Evolutionary conservation across 2,888 invertebrate species (phyloP).

Genomic region (Theristus sp.): DNA sequence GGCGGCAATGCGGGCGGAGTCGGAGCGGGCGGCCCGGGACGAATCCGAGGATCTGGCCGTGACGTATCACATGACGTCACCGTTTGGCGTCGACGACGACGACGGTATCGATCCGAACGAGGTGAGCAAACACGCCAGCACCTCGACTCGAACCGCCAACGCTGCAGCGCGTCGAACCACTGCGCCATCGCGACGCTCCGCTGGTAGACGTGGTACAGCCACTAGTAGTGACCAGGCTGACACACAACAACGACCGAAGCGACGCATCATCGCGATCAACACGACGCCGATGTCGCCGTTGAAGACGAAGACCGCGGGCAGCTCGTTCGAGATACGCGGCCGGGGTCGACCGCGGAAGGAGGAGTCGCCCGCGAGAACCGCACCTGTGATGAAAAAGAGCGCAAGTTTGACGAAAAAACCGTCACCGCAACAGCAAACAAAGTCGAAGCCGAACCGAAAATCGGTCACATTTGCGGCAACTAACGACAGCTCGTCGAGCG

Average conservation of each 20-base stretch:
- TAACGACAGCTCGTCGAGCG: too few species aligned
- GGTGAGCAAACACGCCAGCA: too few species aligned
- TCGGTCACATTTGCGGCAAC: background rate
- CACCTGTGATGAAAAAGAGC: too few species aligned
- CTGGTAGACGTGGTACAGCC: background rate
- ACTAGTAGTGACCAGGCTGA: background rate
- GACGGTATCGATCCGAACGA: background rate
- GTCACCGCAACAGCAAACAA: too few species aligned
- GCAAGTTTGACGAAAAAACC: too few species aligned
- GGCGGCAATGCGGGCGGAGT: slow-evolving; percentile 11
- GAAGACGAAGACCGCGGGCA: slow-evolving; percentile 2
- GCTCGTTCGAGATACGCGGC: background rate
- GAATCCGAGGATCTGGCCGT: slow-evolving; percentile 6
- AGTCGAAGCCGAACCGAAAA: too few species aligned
- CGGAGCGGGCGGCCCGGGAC: background rate
- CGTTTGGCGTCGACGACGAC: background rate
- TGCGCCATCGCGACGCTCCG: background rate
- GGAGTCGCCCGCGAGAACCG: too few species aligned
- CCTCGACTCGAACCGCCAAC: too few species aligned
- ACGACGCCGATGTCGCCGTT: slow-evolving; percentile 1
- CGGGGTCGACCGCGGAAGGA: background rate
- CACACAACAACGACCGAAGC: background rate
- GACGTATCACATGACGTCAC: background rate
- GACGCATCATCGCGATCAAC: background rate
- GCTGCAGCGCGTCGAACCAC: background rate